Percentiles rank a stretch among this genome's conserved stretches.
Conservation (phyloP, 2,888 invertebrate species). For the Hartigia nigra region DNA sequence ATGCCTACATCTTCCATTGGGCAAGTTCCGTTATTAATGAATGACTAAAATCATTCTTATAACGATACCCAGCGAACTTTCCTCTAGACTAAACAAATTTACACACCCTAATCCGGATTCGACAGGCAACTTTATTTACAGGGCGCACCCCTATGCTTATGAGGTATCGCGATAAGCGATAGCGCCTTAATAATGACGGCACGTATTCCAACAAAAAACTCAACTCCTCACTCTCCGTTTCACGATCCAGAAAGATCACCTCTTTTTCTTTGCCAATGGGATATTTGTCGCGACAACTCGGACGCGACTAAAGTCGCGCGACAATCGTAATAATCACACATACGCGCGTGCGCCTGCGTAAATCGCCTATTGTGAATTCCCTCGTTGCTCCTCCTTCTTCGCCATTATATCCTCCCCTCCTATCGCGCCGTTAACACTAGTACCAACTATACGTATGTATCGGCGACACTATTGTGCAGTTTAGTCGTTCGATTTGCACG, state of each 20-base stretch:
- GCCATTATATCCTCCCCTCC: background rate
- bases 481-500: background rate
- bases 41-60: background rate
- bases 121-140: background rate
- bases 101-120: background rate
- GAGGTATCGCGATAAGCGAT: background rate
- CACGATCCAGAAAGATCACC: background rate
- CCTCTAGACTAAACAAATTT: conserved; percentile 4
- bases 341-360: background rate
- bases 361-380: background rate
- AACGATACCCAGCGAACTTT: background rate
- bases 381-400: background rate
- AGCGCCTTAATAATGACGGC: background rate
- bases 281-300: background rate
- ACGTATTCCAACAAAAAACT: background rate
- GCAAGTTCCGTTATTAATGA: background rate
- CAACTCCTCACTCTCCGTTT: background rate
- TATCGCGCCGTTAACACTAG: background rate
- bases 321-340: background rate
- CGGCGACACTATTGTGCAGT: background rate
- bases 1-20: background rate
- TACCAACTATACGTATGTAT: background rate
- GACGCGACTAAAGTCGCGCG: background rate
- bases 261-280: background rate
- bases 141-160: background rate